Evolutionary conservation across 2,797 vertebrate genomes (phyloP), one percentile per base, ranked within the genome.

Genomic region (Lates japonicus): DNA sequence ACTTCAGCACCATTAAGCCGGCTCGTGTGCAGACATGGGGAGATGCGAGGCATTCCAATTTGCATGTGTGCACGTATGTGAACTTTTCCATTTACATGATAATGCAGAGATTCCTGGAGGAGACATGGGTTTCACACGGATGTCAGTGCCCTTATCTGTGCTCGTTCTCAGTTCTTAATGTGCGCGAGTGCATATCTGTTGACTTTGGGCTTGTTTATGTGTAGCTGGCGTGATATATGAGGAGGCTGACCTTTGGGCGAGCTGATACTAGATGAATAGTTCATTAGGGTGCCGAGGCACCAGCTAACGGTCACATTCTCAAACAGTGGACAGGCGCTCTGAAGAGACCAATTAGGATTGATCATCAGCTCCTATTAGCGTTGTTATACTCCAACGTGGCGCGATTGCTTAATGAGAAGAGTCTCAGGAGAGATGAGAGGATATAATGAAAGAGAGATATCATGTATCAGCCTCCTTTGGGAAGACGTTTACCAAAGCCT

Each of bases 331-430:
- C 88, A 86, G 80, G 62, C 75, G 60, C 87, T 90, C 92, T 91
- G 91, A 94, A 88, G 93, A 94, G 93, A 94, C 94, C 93, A 95
- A 95, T 95, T 96, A 95, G 94, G 90, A 94, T 94, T 94, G 94
- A 95, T 95, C 92, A 95, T 95, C 90, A 87, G 85, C 88, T 88
- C 84, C 87, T 83, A 91, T 94, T 93, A 92, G 81, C 64, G 81
- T 86, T 84, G 91, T 91, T 91, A 87, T 83, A 80, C 80, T 67
- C 20, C 19, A 61, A 80, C 83, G 84, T 85, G 90, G 62, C 31
- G 72, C 1, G 79, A 82, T 85, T 85, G 82, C 85, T 71, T 92
- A 92, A 95, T 89, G 87, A 91, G 86, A 78, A 44, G 52, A 68
- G 79, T 84, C 86, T 51, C 59, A 22, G 54, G 71, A 74, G 86